Evolutionary conservation across 2,888 invertebrate genomes (phyloP), one percentile per base, ranked within the genome.

Genomic region (Apamea epomidion): DNA sequence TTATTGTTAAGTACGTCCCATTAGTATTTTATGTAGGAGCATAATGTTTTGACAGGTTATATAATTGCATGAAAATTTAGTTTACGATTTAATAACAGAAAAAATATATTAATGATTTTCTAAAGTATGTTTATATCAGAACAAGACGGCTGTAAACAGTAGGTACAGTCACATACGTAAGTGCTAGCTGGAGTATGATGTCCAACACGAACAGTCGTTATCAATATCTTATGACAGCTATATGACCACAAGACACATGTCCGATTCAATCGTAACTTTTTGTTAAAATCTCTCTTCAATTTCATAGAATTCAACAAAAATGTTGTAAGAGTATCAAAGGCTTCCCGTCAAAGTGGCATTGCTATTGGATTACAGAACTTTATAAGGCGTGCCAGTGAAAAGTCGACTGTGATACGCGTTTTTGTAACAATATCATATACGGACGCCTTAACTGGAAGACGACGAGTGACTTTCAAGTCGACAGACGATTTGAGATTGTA

Each of bases 351-450:
- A 92, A 92, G 92, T 93, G 79, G 88, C 93, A 95, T 94, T 92
- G 92, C 93, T 92, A 91, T 93, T 92, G 91, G 91, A 92, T 92
- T 91, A 90, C 89, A 88, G 80, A 89, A 88, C 95, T 94, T 60
- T 94, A 95, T 93, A 96, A 92, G 96, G 96, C 83, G 90, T 92
- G 93, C 84, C 89, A 94, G 95, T 94, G 95, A 95, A 96, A 96
- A 94, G 94, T 92, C 85, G 93, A 91, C 92, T 85, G 89, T 91
- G 88, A 92, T 92, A 88, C 87, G 87, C 90, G 95, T 95, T 96
- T 95, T 95, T 93, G 92, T 92, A 93, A 95, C 93, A 95, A 95
- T 95, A 95, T 95, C 93, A 94, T 94, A 95, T 93, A 94, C 92
- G 91, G 91, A 91, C 86, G 90, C 94, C 94, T 93, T 95, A 95